Evolutionary conservation across 2,797 vertebrate genomes (phyloP).

Genomic region (Acanthiza pusilla): DNA sequence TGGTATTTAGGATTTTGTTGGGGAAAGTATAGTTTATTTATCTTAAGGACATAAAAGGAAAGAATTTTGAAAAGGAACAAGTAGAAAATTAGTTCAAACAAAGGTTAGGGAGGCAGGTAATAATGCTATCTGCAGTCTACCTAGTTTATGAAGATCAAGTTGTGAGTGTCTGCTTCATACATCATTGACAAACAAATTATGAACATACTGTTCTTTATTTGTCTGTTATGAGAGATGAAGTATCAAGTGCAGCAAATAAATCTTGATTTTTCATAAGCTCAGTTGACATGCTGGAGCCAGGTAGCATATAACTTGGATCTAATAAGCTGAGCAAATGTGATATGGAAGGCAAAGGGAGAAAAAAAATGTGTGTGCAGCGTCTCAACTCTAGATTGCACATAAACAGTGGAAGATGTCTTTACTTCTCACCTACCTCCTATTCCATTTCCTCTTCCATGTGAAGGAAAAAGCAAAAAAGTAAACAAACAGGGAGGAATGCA

Average conservation of each 20-base stretch:
- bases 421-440: not conserved
- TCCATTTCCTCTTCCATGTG: no score
- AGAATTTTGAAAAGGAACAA: not conserved
- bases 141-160: slow-evolving; percentile 63
- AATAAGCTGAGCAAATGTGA: slow-evolving; percentile 49
- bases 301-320: slow-evolving; percentile 66
- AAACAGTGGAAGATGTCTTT: not conserved
- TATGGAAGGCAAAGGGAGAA: not conserved
- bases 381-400: not conserved
- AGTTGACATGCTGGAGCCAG: slow-evolving; percentile 45
- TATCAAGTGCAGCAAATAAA: slow-evolving; percentile 69
- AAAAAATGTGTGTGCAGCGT: not conserved
- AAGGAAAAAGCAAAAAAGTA: not conserved
- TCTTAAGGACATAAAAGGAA: not conserved
- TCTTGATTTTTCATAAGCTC: slow-evolving; percentile 75
- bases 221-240: slow-evolving; percentile 69
- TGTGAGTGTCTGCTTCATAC: slow-evolving; percentile 63
- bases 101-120: not conserved
- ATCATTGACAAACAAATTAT: slow-evolving; percentile 76
- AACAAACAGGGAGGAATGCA: not conserved
- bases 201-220: slow-evolving; percentile 72
- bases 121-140: slow-evolving; percentile 33
- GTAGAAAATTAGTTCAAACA: not conserved
- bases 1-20: not conserved
- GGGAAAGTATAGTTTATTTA: not conserved